Conservation (phyloP, 2,113 vertebrate genomes). For the Corythoichthys intestinalis region DNA sequence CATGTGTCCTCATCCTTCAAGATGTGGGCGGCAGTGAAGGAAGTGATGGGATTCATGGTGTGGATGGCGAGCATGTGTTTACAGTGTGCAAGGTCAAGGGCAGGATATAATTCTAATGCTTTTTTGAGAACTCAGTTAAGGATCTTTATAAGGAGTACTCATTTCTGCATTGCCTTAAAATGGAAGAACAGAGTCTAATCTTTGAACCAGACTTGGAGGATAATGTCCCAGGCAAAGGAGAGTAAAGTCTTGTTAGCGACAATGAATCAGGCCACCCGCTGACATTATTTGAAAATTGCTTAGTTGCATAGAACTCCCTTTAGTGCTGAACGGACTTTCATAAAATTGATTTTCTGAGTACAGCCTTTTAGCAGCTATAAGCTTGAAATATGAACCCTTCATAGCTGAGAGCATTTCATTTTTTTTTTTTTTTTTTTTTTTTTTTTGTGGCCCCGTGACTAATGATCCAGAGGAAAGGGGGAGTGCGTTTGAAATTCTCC, state of each 20-base stretch:
- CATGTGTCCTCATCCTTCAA: slow-evolving; percentile 65
- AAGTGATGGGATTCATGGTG: slow-evolving; percentile 55
- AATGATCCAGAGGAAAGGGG: slow-evolving; percentile 85
- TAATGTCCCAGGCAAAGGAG: slow-evolving; percentile 85
- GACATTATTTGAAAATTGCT: slow-evolving; percentile 96
- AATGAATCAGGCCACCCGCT: slow-evolving; percentile 84
- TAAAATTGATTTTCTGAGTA: slow-evolving; percentile 99
- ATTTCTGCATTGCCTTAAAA: slow-evolving; percentile 68
- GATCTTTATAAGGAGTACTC: slow-evolving; percentile 52
- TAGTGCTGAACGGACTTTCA: slow-evolving; percentile 95
- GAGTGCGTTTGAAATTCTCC: slow-evolving; percentile 91
- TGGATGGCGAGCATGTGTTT: slow-evolving; percentile 44
- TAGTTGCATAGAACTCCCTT: slow-evolving; percentile 93
- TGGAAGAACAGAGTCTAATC: slow-evolving; percentile 72
- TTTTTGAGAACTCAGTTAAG: slow-evolving; percentile 30
- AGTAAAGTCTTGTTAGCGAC: slow-evolving; percentile 83
- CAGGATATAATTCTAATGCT: slow-evolving; percentile 41
- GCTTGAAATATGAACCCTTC: slow-evolving; percentile 99
- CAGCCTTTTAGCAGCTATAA: slow-evolving; percentile 97
- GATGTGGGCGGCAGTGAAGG: slow-evolving; percentile 53
- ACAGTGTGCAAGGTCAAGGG: slow-evolving; percentile 45
- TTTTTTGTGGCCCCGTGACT: slow-evolving; percentile 77
- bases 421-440: slow-evolving; percentile 64
- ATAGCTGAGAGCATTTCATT: slow-evolving; percentile 95
- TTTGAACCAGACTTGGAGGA: slow-evolving; percentile 82